Base-by-base conservation (phyloP, 1,140 invertebrate species). In the Heterodera carotae region DNA sequence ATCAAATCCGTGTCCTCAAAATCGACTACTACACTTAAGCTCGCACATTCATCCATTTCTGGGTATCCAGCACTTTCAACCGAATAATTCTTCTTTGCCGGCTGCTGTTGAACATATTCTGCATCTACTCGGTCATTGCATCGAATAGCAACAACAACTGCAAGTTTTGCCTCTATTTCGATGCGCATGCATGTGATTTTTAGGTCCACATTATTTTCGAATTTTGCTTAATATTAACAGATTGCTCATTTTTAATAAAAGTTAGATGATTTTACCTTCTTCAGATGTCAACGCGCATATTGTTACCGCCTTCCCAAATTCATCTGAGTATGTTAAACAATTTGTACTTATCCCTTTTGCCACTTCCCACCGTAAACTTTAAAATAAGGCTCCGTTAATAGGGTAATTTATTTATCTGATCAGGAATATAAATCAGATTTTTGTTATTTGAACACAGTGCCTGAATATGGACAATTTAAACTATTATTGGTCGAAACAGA, bases 1-100 rank as follows among this genome's bases (percentile, higher is more conserved):
- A 70, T 53, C 15, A 39, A 43, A 70, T 43, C 69, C 12, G 56
- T 18, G 31, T 70, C 69, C 15, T 70, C 69, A 39, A 70, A 70
- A 70, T 70, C 56, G 56, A 70, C 56, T 27, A 31, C 69, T 43
- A 70, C 69, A 3, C 18, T 70, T n/a, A 70, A 43, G 39, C 33
- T 70, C 4, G 56, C 69, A 15, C 10, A 12, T 39, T 70, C 69
- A 1, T 43, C 69, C 29, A 27, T 56, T 70, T 70, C 69, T 39
- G 22, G 22, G 27, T 43, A 27, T n/a, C 29, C 69, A 22, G 33
- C 27, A 18, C 39, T 36, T 12, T 70, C 56, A 3, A 39, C 5
- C 39, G 27, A 29, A 0, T 48, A 27, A 15, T 70, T 70, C 10
- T 69, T 69, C 10, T 36, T 69, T 29, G 1, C 8, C 6, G 43